Evolutionary conservation across 1,140 invertebrate genomes (phyloP).

Genomic region (Globodera ellingtonae): DNA sequence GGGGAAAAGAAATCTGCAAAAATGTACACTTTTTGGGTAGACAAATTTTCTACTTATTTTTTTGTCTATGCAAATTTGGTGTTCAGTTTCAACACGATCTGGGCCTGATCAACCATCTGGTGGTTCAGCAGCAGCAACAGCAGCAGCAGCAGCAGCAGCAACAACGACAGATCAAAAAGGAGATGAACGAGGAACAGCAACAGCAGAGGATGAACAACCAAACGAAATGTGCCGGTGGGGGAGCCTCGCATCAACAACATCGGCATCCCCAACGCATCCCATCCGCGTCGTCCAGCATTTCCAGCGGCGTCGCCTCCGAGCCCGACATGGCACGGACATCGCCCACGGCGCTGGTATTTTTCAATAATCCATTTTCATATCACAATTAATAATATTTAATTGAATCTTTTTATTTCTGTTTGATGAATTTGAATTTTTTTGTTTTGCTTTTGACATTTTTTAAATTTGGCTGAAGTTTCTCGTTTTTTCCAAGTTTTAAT

Average conservation of each 20-base stretch:
- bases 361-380: neutral
- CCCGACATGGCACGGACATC: neutral
- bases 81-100: conserved; percentile 1
- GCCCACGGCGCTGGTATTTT: neutral
- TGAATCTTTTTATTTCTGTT: no score
- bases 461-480: no score
- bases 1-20: neutral
- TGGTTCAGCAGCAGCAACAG: neutral
- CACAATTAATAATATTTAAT: no score
- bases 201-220: neutral
- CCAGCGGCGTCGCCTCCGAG: neutral
- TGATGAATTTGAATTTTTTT: no score
- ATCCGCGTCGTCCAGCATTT: neutral
- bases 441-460: no score
- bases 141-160: neutral
- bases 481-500: no score
- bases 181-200: neutral
- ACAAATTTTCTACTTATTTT: no score
- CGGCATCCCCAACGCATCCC: neutral
- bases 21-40: neutral
- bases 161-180: neutral
- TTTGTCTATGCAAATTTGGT: no score
- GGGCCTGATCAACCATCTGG: neutral
- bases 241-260: neutral
- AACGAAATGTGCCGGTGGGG: neutral